These are phyloP conservation scores for Pantherophis vulpinus DNA, from an alignment of 2,797 vertebrate genomes.

Conservation along the genomic window DNA sequence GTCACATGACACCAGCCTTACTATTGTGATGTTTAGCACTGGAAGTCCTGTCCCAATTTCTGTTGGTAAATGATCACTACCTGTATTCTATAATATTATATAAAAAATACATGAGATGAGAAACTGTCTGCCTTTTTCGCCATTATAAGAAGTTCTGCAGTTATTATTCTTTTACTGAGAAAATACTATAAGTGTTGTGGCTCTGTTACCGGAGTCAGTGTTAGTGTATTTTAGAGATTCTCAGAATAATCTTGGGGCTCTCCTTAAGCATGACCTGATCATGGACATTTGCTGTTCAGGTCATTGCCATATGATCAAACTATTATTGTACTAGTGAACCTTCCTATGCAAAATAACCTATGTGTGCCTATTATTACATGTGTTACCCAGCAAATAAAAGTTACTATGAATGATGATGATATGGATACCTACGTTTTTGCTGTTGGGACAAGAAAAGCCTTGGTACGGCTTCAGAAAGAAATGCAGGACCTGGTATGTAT, in stretches of 20 bases:
- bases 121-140: neutral
- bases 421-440: constrained; percentile 99
- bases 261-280: neutral
- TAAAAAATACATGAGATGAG: neutral
- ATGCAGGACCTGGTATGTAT: constrained; percentile 95
- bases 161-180: neutral
- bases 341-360: neutral
- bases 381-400: constrained; percentile 91
- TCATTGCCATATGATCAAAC: neutral
- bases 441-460: constrained; percentile 90
- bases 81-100: neutral
- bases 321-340: neutral
- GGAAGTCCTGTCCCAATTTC: neutral
- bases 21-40: neutral
- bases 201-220: too few relatives aligned
- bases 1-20: neutral
- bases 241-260: neutral
- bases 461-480: constrained; percentile 93
- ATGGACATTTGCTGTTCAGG: neutral
- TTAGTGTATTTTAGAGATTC: neutral
- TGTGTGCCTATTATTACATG: neutral
- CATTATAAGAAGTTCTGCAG: neutral
- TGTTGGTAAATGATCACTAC: neutral
- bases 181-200: too few relatives aligned
- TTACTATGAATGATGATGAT: constrained; percentile 96